Conservation (phyloP, 2,797 vertebrate species). For the Octomys mimax region DNA sequence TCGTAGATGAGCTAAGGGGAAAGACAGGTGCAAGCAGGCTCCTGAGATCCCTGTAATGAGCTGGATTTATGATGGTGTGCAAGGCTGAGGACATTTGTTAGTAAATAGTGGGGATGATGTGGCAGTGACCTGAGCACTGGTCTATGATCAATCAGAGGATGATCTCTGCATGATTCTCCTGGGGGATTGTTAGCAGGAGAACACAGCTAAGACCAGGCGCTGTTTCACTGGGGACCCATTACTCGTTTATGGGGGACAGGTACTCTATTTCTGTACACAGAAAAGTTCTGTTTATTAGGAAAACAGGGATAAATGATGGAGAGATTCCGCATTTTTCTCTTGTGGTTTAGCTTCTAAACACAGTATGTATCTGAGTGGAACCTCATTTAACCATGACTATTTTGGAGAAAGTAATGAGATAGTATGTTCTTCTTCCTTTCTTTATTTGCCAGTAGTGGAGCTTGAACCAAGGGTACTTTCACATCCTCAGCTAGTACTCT, state of each 20-base stretch:
- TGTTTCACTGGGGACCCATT: neutral
- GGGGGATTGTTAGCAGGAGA: slow-evolving; percentile 64
- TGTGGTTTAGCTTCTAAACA: neutral
- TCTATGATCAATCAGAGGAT: slow-evolving; percentile 68
- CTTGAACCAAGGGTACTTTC: neutral
- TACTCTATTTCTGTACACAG: neutral
- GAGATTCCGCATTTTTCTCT: neutral
- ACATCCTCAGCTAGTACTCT: neutral
- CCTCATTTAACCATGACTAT: neutral
- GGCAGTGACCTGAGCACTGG: neutral
- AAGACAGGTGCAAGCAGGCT: neutral
- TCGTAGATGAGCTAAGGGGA: neutral
- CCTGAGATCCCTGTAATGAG: slow-evolving; percentile 35
- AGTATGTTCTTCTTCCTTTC: neutral
- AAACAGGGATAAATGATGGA: slow-evolving; percentile 11
- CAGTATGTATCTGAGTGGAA: neutral
- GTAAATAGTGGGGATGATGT: neutral
- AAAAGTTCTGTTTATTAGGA: slow-evolving; percentile 41
- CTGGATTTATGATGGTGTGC: slow-evolving; percentile 23
- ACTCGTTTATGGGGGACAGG: neutral
- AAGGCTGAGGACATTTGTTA: neutral
- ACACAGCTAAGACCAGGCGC: neutral
- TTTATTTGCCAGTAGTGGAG: neutral
- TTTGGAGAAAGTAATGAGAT: slow-evolving; percentile 4
- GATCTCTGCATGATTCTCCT: slow-evolving; percentile 27